Base-by-base conservation (phyloP, 2,797 vertebrate species). In the Bradypodion ventrale region DNA sequence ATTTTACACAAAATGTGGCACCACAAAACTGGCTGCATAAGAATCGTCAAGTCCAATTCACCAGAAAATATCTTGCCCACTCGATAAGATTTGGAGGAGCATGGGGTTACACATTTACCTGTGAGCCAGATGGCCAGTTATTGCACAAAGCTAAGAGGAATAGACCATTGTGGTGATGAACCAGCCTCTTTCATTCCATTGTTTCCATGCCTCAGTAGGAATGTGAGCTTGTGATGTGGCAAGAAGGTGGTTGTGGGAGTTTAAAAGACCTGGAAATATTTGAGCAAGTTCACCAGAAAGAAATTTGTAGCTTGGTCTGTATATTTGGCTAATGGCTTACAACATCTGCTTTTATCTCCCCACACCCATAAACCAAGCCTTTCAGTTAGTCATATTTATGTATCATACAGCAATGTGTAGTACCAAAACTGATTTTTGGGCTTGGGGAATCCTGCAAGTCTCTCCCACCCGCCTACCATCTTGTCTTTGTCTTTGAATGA, bases 271-370 rank as follows among this genome's bases (percentile, higher is more conserved):
- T 46, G 21, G 62, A 2, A 68, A 75, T n/a, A 35, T 65, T 56
- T 25, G 63, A 40, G 10, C 44, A 75, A 66, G 25, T 1, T 66
- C 27, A 40, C 12, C 44, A 27, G 25, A 56, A 37, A 35, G 44
- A 25, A 15, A 40, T 7, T 1, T 62, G 40, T 42, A 52, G 9
- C 68, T 29, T 81, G 42, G 35, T 52, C 52, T 75, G 37, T 32
- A 70, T 59, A 81, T 88, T 73, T 63, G 23, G 69, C 21, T 65
- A 35, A n/a, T 76, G 88, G 78, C 56, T 25, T 62, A 19, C 59
- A n/a, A 63, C 80, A 63, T 63, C 70, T 46, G 70, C 29, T 16
- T 29, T 21, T 29, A 23, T 42, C 40, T 13, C 46, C 27, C 62
- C 8, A 40, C 12, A 27, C 35, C 7, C 12, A 29, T 2, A 5